Conservation (phyloP, 2,797 vertebrate genomes). For the Tamandua tetradactyla region DNA sequence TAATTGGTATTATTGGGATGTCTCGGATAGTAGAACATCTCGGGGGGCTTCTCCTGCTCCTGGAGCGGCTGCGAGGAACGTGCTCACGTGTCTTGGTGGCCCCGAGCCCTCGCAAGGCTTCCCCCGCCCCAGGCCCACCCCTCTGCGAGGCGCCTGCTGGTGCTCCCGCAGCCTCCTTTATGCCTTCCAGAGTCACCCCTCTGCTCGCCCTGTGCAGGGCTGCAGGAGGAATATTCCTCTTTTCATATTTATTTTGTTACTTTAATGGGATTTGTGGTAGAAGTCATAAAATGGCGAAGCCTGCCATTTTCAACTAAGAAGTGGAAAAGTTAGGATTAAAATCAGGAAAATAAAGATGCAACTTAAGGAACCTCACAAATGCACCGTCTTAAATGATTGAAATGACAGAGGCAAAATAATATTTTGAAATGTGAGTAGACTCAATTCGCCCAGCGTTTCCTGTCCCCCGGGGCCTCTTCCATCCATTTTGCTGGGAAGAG, state of each 20-base stretch:
- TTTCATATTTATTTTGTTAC: background rate
- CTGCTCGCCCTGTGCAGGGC: background rate
- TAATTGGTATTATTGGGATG: too few relatives aligned
- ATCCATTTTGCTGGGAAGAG: background rate
- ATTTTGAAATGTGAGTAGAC: fast-evolving
- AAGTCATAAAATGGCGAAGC: too few relatives aligned
- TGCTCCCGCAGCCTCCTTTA: background rate
- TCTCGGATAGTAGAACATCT: background rate
- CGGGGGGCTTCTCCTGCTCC: too few relatives aligned
- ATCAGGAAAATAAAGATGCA: background rate
- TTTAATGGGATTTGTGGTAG: background rate
- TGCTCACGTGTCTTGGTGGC: background rate
- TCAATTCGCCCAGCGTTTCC: background rate
- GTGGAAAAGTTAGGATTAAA: background rate
- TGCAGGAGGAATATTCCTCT: background rate
- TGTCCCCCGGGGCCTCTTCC: background rate
- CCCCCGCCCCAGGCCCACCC: background rate
- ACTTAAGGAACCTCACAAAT: background rate
- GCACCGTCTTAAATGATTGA: background rate
- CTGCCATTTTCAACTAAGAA: background rate
- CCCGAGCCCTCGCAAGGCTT: background rate
- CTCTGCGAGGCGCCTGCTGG: background rate
- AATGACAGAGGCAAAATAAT: background rate
- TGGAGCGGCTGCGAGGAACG: background rate
- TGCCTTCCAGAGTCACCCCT: fast-evolving